These are phyloP conservation scores for Callipepla californica DNA, from an alignment of 2,113 vertebrate species.

Conservation along the genomic window DNA sequence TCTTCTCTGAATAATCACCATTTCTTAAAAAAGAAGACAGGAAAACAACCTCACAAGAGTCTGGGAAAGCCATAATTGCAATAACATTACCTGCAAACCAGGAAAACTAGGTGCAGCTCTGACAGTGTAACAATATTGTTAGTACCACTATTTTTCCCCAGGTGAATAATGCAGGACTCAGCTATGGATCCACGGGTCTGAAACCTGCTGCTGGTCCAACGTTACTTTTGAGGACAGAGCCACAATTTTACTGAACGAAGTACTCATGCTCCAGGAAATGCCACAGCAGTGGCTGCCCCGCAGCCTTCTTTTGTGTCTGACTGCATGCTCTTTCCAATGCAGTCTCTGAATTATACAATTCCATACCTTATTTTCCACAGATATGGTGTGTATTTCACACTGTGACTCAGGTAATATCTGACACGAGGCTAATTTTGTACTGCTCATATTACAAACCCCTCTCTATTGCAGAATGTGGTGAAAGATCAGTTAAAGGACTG, in stretches of 20 bases:
- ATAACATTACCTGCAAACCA: background rate
- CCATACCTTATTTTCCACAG: background rate
- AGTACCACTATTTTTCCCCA: fast-evolving
- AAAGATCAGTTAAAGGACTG: background rate
- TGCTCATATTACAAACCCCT: background rate
- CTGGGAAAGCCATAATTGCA: background rate
- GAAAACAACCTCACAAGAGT: background rate
- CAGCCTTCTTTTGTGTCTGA: background rate
- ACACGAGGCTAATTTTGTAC: background rate
- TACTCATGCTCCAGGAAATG: fast-evolving
- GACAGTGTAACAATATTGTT: background rate
- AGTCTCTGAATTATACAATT: background rate
- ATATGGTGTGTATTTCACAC: background rate
- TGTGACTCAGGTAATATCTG: background rate
- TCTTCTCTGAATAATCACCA: background rate
- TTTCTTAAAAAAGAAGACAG: background rate
- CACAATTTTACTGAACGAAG: fast-evolving
- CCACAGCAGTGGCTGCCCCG: background rate
- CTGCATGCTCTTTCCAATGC: fast-evolving
- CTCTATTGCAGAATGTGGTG: fast-evolving
- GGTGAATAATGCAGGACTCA: background rate
- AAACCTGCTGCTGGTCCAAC: background rate
- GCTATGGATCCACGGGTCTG: background rate
- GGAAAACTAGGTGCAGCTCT: background rate
- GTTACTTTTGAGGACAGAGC: background rate